Evolutionary conservation across 2,888 invertebrate genomes (phyloP), one percentile per base, ranked within the genome.

Genomic region (Drosophila robusta): DNA sequence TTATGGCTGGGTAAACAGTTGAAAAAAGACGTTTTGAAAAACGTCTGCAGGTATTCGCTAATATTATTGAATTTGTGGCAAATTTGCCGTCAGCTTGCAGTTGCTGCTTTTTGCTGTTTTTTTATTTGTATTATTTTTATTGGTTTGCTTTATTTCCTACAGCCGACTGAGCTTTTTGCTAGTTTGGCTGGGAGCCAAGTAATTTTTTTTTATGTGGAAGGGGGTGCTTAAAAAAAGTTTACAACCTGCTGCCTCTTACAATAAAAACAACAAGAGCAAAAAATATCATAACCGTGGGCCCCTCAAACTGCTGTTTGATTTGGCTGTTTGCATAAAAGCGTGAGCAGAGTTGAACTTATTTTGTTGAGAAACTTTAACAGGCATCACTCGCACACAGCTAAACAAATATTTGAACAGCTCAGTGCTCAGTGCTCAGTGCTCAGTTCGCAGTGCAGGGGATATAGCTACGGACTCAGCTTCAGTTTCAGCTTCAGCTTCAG

Each of bases 381-480:
- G 61, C 78, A 61, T 73, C 69, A 62, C 58, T 73, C 74, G 58
- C 56, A 65, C 58, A 86, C 89, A 84, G 89, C 87, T 86, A 84
- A 78, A 54, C 78, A 75, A 84, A 84, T 86, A 88, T 84, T 88
- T 72, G 51, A 65, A 57, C 60, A 83, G 83, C 83, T 86, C 83
- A 72, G 65, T 54, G 73, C 63, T 54, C 67, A 72, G 65, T 54
- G 73, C 63, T 54, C 67, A 45, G 22, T 9, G 22, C 55, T 11
- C 34, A 6, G 14, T 12, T 26, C 42, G 36, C 12, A 4, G 16
- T 4, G 47, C 36, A 18, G 56, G 41, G 44, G 42, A 56, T 64
- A 52, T 38, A 47, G 47, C 69, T 47, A 41, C 60, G 52, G 41
- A 47, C 39, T 54, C 32, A 29, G 60, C 63, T 46, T 50, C 26